Conservation (phyloP, 1,140 invertebrate genomes). For the Pseudomyrmex pallidus region DNA sequence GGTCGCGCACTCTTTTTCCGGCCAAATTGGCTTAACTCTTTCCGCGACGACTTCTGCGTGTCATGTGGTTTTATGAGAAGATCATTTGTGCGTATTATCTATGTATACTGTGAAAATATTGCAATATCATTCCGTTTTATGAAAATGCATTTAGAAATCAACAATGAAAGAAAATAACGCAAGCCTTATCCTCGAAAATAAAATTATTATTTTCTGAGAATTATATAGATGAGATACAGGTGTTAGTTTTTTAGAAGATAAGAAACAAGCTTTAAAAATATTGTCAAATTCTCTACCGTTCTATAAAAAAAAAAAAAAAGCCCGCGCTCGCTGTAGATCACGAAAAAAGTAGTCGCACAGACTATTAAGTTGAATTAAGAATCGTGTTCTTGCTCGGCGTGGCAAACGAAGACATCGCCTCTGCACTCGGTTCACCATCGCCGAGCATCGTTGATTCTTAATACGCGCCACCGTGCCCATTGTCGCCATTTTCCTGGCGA, state of each 20-base stretch:
- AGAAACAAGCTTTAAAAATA: constrained; percentile 4
- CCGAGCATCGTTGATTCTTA: constrained; percentile 70
- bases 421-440: constrained; percentile 25
- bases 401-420: constrained; percentile 45
- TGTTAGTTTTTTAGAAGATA: background rate
- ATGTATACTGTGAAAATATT: background rate
- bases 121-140: background rate
- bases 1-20: constrained; percentile 62
- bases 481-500: constrained; percentile 82
- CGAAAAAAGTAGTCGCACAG: constrained; percentile 13
- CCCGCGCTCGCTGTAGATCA: background rate
- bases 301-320: background rate
- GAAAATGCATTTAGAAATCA: background rate
- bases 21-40: constrained; percentile 71
- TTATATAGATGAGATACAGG: background rate
- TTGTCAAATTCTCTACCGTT: background rate
- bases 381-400: constrained; percentile 23
- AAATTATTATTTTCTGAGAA: background rate
- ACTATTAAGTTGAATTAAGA: constrained; percentile 46
- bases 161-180: background rate
- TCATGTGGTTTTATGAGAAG: constrained; percentile 26
- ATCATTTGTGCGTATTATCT: constrained; percentile 27
- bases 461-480: constrained; percentile 67
- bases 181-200: background rate
- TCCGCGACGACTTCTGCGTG: constrained; percentile 56